Conservation (phyloP, 1,140 invertebrate genomes). For the Melanaphis sacchari region DNA sequence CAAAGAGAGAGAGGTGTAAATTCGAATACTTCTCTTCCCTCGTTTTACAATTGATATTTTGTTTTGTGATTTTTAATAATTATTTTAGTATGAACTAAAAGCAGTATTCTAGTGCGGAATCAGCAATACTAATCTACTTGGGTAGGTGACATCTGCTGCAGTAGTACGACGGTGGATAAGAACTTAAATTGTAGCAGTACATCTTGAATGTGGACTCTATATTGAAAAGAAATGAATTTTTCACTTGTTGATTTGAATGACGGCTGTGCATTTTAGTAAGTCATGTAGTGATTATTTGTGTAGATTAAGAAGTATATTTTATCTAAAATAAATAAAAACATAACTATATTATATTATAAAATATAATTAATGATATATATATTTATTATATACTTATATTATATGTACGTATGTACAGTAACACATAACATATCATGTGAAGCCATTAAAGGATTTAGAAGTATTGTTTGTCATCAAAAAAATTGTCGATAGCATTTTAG, state of each 20-base stretch:
- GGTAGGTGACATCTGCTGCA: background rate
- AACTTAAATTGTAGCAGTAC: background rate
- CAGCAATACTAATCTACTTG: background rate
- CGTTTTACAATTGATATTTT: background rate
- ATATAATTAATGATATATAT: too few species aligned
- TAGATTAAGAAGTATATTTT: accelerated
- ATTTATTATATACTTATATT: too few species aligned
- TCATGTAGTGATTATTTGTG: background rate
- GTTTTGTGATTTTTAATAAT: background rate
- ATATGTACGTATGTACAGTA: too few species aligned
- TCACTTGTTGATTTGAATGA: background rate
- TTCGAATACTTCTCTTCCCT: background rate
- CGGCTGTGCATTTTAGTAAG: background rate
- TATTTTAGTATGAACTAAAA: background rate
- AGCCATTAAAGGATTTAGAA: too few species aligned
- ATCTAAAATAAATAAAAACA: background rate
- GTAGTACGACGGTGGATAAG: background rate
- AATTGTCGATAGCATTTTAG: too few species aligned
- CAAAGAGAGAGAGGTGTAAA: background rate
- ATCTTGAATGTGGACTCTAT: background rate
- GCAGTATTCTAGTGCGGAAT: background rate
- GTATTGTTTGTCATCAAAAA: too few species aligned
- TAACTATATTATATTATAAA: too few species aligned
- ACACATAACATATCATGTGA: too few species aligned
- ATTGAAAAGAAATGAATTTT: background rate